A percentile compares a stretch with the other conserved stretches of the same genome.
phyloP scores from a whole-genome alignment of 2,797 vertebrate species.

The Chaetophractus vellerosus region DNA sequence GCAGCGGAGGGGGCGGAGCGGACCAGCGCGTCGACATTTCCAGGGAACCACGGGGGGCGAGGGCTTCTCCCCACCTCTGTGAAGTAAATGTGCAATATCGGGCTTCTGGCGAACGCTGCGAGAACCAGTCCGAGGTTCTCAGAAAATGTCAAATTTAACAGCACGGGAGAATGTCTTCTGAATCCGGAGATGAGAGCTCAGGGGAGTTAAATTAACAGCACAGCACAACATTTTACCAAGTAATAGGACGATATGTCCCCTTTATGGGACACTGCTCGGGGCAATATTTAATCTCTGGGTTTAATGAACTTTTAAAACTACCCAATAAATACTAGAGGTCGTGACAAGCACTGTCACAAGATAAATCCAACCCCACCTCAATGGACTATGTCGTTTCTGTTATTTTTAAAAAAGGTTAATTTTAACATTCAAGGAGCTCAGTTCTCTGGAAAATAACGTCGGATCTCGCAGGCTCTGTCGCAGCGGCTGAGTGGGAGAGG shows the following conservation, averaged over 20 bases:
- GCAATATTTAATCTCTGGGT: constrained; percentile 91
- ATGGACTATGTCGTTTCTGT: constrained; percentile 87
- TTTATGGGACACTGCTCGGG: constrained; percentile 89
- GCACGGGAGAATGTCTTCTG: constrained; percentile 88
- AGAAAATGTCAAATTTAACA: constrained; percentile 89
- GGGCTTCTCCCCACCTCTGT: not conserved
- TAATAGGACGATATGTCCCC: constrained; percentile 90
- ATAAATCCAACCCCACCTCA: constrained; percentile 88
- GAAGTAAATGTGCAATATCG: constrained; percentile 66
- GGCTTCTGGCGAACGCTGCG: constrained; percentile 63
- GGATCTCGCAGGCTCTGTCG: constrained; percentile 77
- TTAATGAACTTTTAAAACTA: constrained; percentile 93
- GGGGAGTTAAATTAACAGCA: constrained; percentile 90
- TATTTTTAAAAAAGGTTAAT: constrained; percentile 90
- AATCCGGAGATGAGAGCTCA: constrained; percentile 88
- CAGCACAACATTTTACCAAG: constrained; percentile 90
- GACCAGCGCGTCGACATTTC: constrained; percentile 90
- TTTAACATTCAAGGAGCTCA: constrained; percentile 88
- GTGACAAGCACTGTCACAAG: constrained; percentile 88
- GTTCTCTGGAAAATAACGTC: constrained; percentile 87
- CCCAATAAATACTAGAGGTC: constrained; percentile 90
- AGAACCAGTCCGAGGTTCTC: constrained; percentile 77
- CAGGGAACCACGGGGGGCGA: constrained; percentile 70
- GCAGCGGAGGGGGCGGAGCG: constrained; percentile 73
- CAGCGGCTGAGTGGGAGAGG: constrained; percentile 82